Base-by-base conservation (phyloP, 2,113 vertebrate genomes). In the zebrafish (Danio rerio) region DNA sequence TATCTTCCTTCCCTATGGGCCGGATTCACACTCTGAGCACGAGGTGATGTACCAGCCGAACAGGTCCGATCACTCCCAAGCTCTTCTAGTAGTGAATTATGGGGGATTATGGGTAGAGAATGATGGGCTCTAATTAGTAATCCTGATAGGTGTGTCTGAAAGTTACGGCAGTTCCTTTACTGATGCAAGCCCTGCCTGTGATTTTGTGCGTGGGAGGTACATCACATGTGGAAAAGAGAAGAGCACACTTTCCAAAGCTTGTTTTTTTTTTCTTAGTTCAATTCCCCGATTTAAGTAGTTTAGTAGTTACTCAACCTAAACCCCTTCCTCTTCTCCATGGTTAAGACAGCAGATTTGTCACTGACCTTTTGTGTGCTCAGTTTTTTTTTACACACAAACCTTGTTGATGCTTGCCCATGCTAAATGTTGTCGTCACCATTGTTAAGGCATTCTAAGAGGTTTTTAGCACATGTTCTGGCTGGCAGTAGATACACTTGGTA, bases 81-180 rank as follows among this genome's bases (percentile, higher is more conserved):
- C 9, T 50, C 18, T 5, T 77, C 45, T 40, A 62, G 75, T 40
- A 9, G 13, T 50, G 9, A 8, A 31, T 55, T 31, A 50, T 40
- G 21, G 58, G 43, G 75, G 9, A 31, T 77, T 63, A 15, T 50
- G 13, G 58, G 18, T n/a, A 40, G 21, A 5, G 16, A 66, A 20
- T 55, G 31, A 55, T 66, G 2, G 16, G 6, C 49, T 66, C 5
- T 18, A 0, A 20, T 66, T 42, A 18, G 47, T 31, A 42, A 20
- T 42, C 15, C 31, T 31, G 15, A 15, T 52, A 62, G 20, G 62
- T 43, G 76, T 66, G 76, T 50, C 20, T 78, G 20, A 78, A 65
- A 59, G 55, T 43, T 42, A 31, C 2, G 42, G 16, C n/a, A 21
- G n/a, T 61, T 47, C 55, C n/a, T 63, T 50, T 13, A 50, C 18